Evolutionary conservation across 2,888 invertebrate species (phyloP), one percentile per base, ranked within the genome.

Genomic region (Vanessa cardui): DNA sequence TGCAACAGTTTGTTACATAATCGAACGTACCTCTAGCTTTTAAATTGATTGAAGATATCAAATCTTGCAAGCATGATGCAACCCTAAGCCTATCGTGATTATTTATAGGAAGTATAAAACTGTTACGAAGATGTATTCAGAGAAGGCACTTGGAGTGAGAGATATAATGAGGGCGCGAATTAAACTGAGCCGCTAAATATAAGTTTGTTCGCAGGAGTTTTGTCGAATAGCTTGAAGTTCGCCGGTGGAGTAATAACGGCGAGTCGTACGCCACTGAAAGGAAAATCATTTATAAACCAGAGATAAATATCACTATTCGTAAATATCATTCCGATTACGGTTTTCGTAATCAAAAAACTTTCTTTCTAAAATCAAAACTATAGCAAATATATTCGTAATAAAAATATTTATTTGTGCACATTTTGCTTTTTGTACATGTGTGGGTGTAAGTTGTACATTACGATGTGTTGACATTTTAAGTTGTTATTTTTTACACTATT

Each of bases 181-280:
- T 74, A 77, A 79, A 74, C 67, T 76, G 81, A 78, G 79, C 84
- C 76, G 95, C 95, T 96, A 96, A 94, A 96, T 96, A 94, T 95
- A 96, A 84, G 96, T 96, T 92, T 96, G 96, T 94, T 96, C 96
- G 93, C 96, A 96, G 90, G 96, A 96, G 88, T 96, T 96, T 90
- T 96, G 96, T 81, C 96, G 94, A 89, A 95, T 94, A 83, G 95
- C 95, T 86, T 94, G 94, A 81, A 96, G 94, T 87, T 96, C 96
- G 87, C 96, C 96, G 85, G 96, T 95, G 79, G 96, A 96, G 93
- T 96, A 96, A 94, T 96, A 96, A 78, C 96, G 89, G 76, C 92
- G 87, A 68, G 92, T 95, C 78, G 96, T 96, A 82, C 96, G 95
- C 90, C 96, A 96, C 94, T 96, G 96, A 83, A 96, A 95, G 89